A percentile compares a stretch with the other conserved stretches of the same genome.
phyloP scores from a whole-genome alignment of 2,888 invertebrate genomes.

The Tinea trinotella region DNA sequence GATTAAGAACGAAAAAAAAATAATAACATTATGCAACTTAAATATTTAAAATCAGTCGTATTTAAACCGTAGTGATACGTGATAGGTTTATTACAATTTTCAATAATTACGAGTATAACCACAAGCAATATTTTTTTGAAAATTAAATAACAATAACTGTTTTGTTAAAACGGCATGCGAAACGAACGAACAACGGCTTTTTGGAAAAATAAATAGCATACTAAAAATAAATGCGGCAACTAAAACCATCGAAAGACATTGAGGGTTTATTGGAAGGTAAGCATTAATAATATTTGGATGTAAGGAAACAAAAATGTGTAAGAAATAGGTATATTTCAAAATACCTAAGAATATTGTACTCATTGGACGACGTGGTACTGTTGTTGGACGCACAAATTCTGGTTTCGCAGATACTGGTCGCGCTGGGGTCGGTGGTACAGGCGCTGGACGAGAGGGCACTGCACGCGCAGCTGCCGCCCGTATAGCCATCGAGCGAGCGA shows the following conservation, averaged over 20 bases:
- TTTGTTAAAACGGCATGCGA: slow-evolving; percentile 8
- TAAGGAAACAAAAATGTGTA: slow-evolving; percentile 6
- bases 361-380: slow-evolving; percentile 5
- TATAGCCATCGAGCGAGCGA: not conserved
- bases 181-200: slow-evolving; percentile 4
- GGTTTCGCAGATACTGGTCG: not conserved
- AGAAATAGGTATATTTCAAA: slow-evolving; percentile 6
- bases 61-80: no score
- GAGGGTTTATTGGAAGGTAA: not conserved
- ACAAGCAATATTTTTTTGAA: no score
- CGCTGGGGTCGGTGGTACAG: not conserved
- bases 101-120: no score
- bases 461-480: not conserved
- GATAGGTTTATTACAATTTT: no score
- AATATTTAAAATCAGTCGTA: not conserved
- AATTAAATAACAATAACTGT: no score
- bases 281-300: not conserved
- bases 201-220: not conserved
- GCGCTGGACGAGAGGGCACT: not conserved
- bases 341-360: slow-evolving; percentile 12
- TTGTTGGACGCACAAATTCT: not conserved
- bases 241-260: slow-evolving; percentile 8
- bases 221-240: slow-evolving; percentile 11
- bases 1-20: not conserved
- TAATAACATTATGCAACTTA: not conserved